Percentiles rank a stretch among this genome's conserved stretches.
Conservation (phyloP, 92 coral and sea anemone genomes). For the Actinostola sp. region DNA sequence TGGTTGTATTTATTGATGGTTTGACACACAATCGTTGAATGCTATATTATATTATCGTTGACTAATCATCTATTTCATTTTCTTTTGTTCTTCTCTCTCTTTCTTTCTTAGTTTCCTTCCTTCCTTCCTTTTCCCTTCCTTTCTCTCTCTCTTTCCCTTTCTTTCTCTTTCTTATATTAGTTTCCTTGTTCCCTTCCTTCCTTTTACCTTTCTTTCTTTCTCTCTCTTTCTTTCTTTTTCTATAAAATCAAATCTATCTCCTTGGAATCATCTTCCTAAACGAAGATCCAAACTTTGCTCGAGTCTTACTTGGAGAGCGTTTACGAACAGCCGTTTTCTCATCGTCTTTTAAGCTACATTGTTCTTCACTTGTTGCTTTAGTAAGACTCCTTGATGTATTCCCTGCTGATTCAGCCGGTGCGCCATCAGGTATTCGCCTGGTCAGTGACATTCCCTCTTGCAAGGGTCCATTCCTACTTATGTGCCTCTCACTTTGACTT, state of each 20-base stretch:
- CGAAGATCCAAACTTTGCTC: slow-evolving; percentile 70
- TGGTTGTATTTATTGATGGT: too few relatives aligned
- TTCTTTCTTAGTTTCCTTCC: too few relatives aligned
- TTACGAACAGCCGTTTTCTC: slow-evolving; percentile 30
- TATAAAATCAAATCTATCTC: background rate
- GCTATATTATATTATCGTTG: too few relatives aligned
- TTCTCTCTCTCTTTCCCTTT: background rate
- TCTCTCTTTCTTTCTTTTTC: background rate
- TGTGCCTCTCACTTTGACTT: background rate
- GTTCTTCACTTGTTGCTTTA: slow-evolving; percentile 5
- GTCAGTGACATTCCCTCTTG: background rate
- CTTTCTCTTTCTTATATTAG: background rate
- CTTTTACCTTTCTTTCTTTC: background rate
- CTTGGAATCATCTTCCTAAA: slow-evolving; percentile 46
- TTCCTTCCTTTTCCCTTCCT: too few relatives aligned
- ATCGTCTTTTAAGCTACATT: background rate
- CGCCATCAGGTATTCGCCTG: slow-evolving; percentile 8
- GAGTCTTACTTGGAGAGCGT: slow-evolving; percentile 58
- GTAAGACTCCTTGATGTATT: background rate
- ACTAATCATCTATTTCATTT: too few relatives aligned
- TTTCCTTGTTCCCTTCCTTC: background rate
- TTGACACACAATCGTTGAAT: too few relatives aligned
- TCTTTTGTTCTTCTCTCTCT: too few relatives aligned
- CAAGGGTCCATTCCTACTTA: background rate
- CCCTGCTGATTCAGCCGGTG: background rate